Conservation (phyloP, 1,140 invertebrate species). For the Protaetia brevitarsis region DNA sequence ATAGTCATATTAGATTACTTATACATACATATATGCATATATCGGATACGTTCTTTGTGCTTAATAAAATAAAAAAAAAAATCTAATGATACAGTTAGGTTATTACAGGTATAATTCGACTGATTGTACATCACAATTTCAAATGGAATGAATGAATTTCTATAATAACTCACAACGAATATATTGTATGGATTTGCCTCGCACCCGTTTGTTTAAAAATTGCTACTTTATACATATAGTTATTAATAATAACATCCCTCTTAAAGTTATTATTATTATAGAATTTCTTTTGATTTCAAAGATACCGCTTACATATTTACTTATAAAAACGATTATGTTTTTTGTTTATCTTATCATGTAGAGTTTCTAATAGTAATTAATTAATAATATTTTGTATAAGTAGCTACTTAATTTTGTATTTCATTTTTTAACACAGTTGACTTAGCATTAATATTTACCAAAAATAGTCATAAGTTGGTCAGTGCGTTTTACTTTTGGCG, state of each 20-base stretch:
- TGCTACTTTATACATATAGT: background rate
- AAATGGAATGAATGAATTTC: background rate
- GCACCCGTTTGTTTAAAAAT: background rate
- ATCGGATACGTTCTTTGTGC: background rate
- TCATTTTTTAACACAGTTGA: too few relatives aligned
- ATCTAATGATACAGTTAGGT: background rate
- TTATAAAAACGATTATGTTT: background rate
- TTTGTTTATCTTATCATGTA: background rate
- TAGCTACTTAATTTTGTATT: background rate
- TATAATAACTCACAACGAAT: background rate
- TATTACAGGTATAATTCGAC: slow-evolving; percentile 16
- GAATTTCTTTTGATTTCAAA: background rate
- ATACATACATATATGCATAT: background rate
- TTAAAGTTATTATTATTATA: background rate
- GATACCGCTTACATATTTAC: background rate
- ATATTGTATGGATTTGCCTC: background rate
- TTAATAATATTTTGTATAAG: background rate
- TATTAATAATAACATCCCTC: background rate
- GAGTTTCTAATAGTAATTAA: background rate
- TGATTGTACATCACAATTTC: slow-evolving; percentile 15
- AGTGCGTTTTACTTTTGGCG: background rate
- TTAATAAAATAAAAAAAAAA: background rate
- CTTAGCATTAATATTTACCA: background rate
- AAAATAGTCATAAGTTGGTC: background rate
- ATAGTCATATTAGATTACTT: background rate